phyloP scores from a whole-genome alignment of 2,888 invertebrate species.

The Heterodera filipjevi region DNA sequence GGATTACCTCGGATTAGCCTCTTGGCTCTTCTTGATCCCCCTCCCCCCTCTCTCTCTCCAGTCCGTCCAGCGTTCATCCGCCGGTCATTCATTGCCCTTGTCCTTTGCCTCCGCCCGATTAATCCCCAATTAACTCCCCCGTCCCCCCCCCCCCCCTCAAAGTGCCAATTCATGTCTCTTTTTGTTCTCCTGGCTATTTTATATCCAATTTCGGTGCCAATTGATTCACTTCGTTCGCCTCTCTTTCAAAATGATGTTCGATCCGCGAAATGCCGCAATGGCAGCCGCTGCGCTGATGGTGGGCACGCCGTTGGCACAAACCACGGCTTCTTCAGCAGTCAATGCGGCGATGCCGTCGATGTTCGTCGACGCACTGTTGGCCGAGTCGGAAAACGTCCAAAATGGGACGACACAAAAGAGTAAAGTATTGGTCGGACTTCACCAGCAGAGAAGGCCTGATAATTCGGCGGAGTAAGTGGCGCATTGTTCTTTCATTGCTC shows the following conservation, averaged over 20 bases:
- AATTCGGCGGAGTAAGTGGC: neutral
- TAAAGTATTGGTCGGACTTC: neutral
- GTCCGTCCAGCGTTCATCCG: neutral
- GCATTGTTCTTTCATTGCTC: neutral
- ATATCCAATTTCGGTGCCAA: neutral
- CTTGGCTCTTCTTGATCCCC: neutral
- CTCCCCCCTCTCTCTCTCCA: neutral
- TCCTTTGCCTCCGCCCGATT: neutral
- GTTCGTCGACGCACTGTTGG: neutral
- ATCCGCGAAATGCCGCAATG: slow-evolving; percentile 3
- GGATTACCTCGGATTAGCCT: neutral
- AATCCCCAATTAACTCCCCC: slow-evolving; percentile 19
- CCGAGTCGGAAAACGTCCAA: neutral
- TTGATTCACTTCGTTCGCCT: neutral
- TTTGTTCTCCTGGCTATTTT: neutral
- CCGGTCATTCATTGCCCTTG: neutral
- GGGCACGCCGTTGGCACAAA: neutral
- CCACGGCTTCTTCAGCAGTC: neutral
- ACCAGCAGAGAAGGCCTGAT: neutral
- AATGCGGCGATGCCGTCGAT: slow-evolving; percentile 1
- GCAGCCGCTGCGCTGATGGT: slow-evolving; percentile 12
- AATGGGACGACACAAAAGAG: neutral
- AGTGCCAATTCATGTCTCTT: neutral
- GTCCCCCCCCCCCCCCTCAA: too few species aligned
- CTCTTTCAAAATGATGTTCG: slow-evolving; percentile 13